Evolutionary conservation across 2,797 vertebrate genomes (phyloP).

Genomic region (Pipistrellus pipistrellus): DNA sequence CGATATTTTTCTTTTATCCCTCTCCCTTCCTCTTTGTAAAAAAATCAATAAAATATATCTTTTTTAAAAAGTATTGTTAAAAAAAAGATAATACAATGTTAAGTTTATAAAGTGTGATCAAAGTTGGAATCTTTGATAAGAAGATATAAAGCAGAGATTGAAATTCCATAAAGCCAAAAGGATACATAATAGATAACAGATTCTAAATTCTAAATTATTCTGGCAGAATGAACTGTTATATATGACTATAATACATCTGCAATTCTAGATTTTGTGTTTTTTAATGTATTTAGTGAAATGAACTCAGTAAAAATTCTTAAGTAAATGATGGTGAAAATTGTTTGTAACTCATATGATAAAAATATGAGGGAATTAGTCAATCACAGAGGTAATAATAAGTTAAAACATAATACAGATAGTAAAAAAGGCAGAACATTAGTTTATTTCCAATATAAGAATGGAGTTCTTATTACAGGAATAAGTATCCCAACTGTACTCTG

Average conservation of each 20-base stretch:
- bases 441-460: not conserved
- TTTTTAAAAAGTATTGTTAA: too few species aligned
- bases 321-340: not conserved
- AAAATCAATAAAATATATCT: too few species aligned
- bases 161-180: not conserved
- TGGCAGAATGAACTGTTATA: not conserved
- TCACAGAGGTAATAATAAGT: not conserved
- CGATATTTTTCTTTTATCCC: too few species aligned
- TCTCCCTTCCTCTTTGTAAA: too few species aligned
- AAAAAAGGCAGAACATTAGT: not conserved
- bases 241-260: not conserved
- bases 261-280: not conserved
- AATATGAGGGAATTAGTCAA: not conserved
- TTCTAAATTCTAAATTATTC: not conserved
- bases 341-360: not conserved
- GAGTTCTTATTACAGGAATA: not conserved
- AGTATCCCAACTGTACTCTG: not conserved
- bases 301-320: not conserved
- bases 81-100: not conserved
- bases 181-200: not conserved
- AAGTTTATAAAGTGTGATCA: not conserved
- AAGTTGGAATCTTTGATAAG: not conserved
- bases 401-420: not conserved
- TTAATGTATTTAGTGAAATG: not conserved
- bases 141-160: not conserved